Conservation (phyloP, 2,113 vertebrate species). For the Zonotrichia leucophrys region DNA sequence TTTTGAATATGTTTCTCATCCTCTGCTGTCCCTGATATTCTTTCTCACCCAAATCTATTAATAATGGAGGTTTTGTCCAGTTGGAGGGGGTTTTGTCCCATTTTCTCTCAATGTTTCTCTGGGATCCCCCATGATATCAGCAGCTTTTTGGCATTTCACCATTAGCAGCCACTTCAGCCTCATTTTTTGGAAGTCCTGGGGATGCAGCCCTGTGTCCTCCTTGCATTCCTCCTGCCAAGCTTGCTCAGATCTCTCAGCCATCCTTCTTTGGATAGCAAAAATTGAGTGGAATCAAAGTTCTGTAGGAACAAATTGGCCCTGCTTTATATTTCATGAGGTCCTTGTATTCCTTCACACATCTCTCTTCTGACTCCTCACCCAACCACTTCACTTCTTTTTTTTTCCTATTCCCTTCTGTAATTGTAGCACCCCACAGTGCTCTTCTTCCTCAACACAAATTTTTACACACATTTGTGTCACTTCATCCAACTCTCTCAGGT, state of each 20-base stretch:
- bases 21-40: not conserved
- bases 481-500: not conserved
- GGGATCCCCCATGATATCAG: not conserved
- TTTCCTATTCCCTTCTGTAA: not conserved
- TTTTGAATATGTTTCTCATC: not conserved
- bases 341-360: not conserved
- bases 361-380: not conserved
- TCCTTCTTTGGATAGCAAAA: not conserved
- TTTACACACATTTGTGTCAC: not conserved
- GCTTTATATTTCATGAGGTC: not conserved
- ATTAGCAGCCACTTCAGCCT: not conserved
- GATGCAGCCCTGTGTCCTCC: not conserved
- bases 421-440: not conserved
- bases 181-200: not conserved
- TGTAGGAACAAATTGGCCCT: accelerated
- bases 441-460: not conserved
- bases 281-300: not conserved
- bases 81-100: not conserved
- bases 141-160: not conserved
- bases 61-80: not conserved
- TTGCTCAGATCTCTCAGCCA: not conserved
- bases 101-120: not conserved
- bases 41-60: not conserved
- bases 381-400: not conserved
- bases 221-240: not conserved